Evolutionary conservation across 2,888 invertebrate species (phyloP).

Genomic region (Sylvicola cinctus): DNA sequence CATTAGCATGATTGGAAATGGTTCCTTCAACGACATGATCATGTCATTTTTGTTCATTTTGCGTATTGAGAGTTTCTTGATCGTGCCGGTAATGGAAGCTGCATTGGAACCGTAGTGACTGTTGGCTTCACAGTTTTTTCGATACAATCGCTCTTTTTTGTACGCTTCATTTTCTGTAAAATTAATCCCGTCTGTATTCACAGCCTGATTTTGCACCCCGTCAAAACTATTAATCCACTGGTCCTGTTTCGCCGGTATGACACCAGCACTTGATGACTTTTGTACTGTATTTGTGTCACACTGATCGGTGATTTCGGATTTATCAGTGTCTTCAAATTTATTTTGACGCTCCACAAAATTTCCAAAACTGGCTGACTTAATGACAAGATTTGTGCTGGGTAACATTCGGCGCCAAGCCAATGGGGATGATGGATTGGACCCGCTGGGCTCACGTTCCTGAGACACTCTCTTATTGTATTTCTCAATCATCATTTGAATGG

Average conservation of each 20-base stretch:
- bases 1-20: no score
- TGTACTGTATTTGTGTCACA: slow-evolving; percentile 13
- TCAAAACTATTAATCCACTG: no score
- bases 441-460: slow-evolving; percentile 22
- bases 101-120: no score
- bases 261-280: slow-evolving; percentile 22
- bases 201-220: slow-evolving; percentile 5
- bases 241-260: slow-evolving; percentile 14
- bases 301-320: slow-evolving; percentile 7
- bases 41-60: background rate
- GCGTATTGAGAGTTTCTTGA: background rate
- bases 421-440: slow-evolving; percentile 36
- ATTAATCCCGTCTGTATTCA: no score
- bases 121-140: no score
- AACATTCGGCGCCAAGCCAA: slow-evolving; percentile 35
- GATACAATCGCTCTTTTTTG: no score
- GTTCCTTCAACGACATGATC: background rate
- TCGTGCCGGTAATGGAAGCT: no score
- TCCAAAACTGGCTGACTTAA: slow-evolving; percentile 40
- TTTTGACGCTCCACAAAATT: slow-evolving; percentile 11
- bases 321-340: slow-evolving; percentile 5
- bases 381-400: slow-evolving; percentile 34
- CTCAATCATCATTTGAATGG: slow-evolving; percentile 48
- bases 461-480: slow-evolving; percentile 26
- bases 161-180: no score